Base-by-base conservation (phyloP, 2,113 vertebrate species). In the Pardalotus punctatus region DNA sequence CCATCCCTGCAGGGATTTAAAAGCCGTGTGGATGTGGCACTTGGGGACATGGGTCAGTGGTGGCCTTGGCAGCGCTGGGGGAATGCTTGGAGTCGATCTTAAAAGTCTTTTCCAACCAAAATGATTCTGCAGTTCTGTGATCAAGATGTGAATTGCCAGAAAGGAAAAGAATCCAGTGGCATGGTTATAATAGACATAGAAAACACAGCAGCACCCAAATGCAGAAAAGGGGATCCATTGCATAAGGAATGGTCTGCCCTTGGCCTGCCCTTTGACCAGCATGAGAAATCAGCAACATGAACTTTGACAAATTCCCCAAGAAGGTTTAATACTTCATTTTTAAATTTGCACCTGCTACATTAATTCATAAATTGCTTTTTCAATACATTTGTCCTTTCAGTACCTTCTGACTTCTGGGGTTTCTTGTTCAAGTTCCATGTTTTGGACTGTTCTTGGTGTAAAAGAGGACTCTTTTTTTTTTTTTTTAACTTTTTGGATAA, bases 51-150 rank as follows among this genome's bases (percentile, higher is more conserved):
- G n/a, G 60, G 0, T 0, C 5, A 60, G n/a, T 18, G 60, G 38
- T 66, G 60, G 43, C 67, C 36, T 16, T n/a, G 58, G 69, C 60
- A 45, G 16, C n/a, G 60, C 69, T 60, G 38, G 2, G 10, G 43
- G 2, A 33, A 58, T 0, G 0, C 1, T 14, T 64, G 57, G 14
- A 12, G 11, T n/a, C 1, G 1, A 8, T 43, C 24, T 40, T 3
- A 35, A 29, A 33, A n/a, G 25, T 11, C 8, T 58, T 57, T 58
- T 58, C 28, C 28, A 69, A 29, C 6, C 14, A 10, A 45, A 65
- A 35, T 7, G 5, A 4, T 51, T 57, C 60, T 43, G 25, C 3
- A 8, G 17, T 33, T 62, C 28, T 76, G 14, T 40, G 35, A 19
- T 42, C 57, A 14, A 42, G 22, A 42, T 42, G n/a, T 20, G 71